Evolutionary conservation across 2,888 invertebrate genomes (phyloP), one percentile per base, ranked within the genome.

Genomic region (Diogma glabrata): DNA sequence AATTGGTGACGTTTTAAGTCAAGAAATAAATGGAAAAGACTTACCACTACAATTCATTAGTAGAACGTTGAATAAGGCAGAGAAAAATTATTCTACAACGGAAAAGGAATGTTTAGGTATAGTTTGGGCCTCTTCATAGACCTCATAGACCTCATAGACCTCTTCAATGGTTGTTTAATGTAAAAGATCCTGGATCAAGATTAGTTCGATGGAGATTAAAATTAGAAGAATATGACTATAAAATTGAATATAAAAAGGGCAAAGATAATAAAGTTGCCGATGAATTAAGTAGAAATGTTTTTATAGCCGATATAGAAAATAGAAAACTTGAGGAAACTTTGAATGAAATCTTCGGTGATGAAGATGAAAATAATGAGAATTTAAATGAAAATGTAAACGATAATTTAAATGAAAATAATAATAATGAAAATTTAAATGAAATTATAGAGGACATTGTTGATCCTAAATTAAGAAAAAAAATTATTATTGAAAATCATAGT

Each of bases 61-160:
- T n/a, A 38, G 59, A 38, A 61, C 57, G 1, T 16, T 36, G 17
- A 36, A 36, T 16, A 17, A 10, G 3, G 36, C 36, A 14, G 36
- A 36, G 17, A 36, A 17, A 23, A 59, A 57, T 28, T 62, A 61
- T 50, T 47, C 53, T 1, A 58, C 59, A 0, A 57, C 54, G 2
- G 60, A 61, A 47, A 57, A 55, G 48, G 62, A 62, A 53, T 45
- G 59, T 7, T 36, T 57, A n/a, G 60, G 59, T 2, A 57, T 60
- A 4, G 51, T 60, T 2, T 56, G 54, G 51, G 56, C 54, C 1
- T 50, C 55, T 48, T 19, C 51, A 61, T 7, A 51, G 59, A 6
- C 61, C 60, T 1, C 63, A 63, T n/a, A n/a, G n/a, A n/a, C n/a
- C n/a, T 51, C 61, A 63, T 53, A 55, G 56, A 47, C 58, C 60